Evolutionary conservation across 2,113 vertebrate species (phyloP).

Genomic region (Rattus norvegicus): DNA sequence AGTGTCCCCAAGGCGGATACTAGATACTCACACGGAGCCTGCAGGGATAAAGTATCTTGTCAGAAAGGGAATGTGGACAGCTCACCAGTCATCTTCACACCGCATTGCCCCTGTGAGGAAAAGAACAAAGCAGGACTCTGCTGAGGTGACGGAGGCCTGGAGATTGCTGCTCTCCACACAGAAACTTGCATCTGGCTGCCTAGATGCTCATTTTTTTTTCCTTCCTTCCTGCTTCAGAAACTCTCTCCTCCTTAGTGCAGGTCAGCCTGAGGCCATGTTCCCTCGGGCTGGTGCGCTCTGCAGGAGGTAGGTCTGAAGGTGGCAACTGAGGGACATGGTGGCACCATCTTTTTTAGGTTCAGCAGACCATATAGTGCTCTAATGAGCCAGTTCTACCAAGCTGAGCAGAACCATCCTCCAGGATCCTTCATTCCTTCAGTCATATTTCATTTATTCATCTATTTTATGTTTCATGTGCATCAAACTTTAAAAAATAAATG

Average conservation of each 20-base stretch:
- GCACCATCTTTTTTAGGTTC: background rate
- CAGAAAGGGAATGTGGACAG: background rate
- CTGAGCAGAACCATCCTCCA: background rate
- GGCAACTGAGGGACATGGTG: background rate
- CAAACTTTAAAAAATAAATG: background rate
- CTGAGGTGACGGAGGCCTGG: background rate
- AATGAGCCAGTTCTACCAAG: background rate
- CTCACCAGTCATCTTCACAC: background rate
- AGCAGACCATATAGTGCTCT: background rate
- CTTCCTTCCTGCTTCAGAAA: slow-evolving; percentile 21
- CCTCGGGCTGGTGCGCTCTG: background rate
- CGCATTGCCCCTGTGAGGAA: background rate
- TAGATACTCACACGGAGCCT: background rate
- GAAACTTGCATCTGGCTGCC: background rate
- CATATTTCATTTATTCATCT: background rate
- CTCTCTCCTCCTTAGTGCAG: background rate
- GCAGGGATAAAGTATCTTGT: background rate
- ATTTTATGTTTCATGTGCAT: background rate
- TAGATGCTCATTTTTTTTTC: background rate
- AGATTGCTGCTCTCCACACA: background rate
- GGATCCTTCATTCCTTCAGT: background rate
- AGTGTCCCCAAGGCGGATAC: background rate
- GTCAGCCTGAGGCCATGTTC: background rate
- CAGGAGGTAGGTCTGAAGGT: background rate
- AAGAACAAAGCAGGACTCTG: background rate